Conservation (phyloP, 2,113 vertebrate genomes). For the Sterna hirundo region DNA sequence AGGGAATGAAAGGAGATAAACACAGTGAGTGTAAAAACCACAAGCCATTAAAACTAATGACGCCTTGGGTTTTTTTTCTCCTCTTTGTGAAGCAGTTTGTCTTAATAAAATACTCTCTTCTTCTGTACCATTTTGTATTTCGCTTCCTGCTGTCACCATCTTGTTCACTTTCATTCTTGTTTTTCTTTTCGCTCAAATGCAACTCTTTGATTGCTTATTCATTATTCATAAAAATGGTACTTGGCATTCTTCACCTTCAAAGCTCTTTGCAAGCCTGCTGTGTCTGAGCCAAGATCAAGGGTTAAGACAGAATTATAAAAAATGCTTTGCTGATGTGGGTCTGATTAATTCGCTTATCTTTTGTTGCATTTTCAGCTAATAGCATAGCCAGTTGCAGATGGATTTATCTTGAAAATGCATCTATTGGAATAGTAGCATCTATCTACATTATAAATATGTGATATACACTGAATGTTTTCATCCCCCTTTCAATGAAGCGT, state of each 20-base stretch:
- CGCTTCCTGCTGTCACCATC: not conserved
- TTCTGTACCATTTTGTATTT: not conserved
- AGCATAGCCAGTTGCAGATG: not conserved
- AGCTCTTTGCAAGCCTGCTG: slow-evolving; percentile 35
- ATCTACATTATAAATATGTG: not conserved
- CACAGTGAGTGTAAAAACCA: not conserved
- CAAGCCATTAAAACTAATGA: not conserved
- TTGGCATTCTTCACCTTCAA: slow-evolving; percentile 41
- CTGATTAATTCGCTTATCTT: not conserved
- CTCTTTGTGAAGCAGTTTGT: not conserved
- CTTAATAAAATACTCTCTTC: not conserved
- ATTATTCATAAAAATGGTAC: slow-evolving; percentile 47
- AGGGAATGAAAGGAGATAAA: not conserved
- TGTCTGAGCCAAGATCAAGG: slow-evolving; percentile 42
- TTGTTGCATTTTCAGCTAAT: not conserved
- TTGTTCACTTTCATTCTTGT: slow-evolving; percentile 29
- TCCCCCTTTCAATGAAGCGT: not conserved
- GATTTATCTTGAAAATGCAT: not conserved
- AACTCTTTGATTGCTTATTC: slow-evolving; percentile 54
- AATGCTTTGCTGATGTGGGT: not conserved
- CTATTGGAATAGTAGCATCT: not conserved
- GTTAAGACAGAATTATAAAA: slow-evolving; percentile 11
- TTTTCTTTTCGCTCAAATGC: slow-evolving; percentile 30
- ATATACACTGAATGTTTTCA: not conserved
- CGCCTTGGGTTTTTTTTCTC: not conserved